Conservation (phyloP, 2,888 invertebrate genomes). For the Tipula confusa region DNA sequence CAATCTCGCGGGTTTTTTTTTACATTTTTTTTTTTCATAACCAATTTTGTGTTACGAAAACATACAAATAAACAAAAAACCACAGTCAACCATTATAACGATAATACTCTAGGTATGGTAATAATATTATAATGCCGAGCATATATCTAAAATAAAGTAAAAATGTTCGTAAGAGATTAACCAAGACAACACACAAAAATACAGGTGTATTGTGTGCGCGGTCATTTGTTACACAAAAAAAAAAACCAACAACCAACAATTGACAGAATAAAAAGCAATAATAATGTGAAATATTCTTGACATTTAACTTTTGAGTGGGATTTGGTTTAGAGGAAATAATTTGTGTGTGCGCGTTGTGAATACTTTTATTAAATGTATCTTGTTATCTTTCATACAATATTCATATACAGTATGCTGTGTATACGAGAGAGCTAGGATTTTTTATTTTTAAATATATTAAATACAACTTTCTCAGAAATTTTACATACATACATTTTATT, state of each 20-base stretch:
- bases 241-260: not conserved
- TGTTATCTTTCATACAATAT: not conserved
- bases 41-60: not conserved
- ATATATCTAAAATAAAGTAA: not conserved
- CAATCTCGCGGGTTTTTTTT: not conserved
- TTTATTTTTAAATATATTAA: not conserved
- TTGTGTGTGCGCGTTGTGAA: not conserved
- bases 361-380: not conserved
- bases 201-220: slow-evolving; percentile 13
- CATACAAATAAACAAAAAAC: too few species aligned
- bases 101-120: not conserved
- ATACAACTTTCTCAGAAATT: slow-evolving; percentile 25
- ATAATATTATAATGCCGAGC: not conserved
- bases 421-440: not conserved
- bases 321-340: not conserved
- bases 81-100: not conserved
- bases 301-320: slow-evolving; percentile 1
- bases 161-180: not conserved
- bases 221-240: not conserved
- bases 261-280: not conserved
- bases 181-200: not conserved
- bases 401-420: not conserved
- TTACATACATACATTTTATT: not conserved
- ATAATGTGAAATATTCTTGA: slow-evolving; percentile 25
- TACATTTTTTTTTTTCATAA: not conserved